Conservation (phyloP, 2,797 vertebrate genomes). For the Lacerta agilis region DNA sequence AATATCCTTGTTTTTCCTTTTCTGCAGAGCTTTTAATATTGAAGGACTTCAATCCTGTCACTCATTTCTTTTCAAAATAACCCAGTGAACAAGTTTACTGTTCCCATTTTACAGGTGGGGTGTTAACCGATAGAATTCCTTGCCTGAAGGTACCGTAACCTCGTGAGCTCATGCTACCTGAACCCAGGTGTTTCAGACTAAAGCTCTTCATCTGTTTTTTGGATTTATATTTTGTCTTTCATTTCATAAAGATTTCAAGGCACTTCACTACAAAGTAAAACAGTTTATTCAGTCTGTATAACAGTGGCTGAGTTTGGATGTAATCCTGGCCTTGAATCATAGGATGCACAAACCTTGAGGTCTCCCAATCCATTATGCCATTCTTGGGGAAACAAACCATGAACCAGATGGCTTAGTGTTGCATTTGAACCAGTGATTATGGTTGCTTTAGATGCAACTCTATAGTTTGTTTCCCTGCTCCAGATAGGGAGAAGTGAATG, state of each 20-base stretch:
- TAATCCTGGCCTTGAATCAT: too few relatives aligned
- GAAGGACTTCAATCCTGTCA: neutral
- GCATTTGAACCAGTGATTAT: too few relatives aligned
- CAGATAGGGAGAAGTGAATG: too few relatives aligned
- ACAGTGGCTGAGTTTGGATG: too few relatives aligned
- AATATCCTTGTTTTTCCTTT: neutral
- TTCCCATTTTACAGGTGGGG: neutral
- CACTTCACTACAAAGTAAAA: neutral
- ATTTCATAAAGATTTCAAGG: neutral
- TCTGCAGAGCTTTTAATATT: neutral
- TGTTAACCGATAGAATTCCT: neutral
- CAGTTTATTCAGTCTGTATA: neutral
- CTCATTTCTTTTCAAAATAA: neutral
- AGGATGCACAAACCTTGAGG: too few relatives aligned
- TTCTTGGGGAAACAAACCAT: too few relatives aligned
- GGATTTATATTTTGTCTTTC: neutral
- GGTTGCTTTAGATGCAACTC: too few relatives aligned
- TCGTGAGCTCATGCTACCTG: neutral
- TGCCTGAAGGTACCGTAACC: neutral
- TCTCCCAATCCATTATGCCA: too few relatives aligned
- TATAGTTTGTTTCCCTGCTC: too few relatives aligned
- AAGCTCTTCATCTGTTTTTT: neutral
- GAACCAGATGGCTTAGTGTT: too few relatives aligned
- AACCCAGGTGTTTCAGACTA: neutral
- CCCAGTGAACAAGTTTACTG: too few relatives aligned